Conservation (phyloP, 2,113 vertebrate species). For the Salvelinus alpinus region DNA sequence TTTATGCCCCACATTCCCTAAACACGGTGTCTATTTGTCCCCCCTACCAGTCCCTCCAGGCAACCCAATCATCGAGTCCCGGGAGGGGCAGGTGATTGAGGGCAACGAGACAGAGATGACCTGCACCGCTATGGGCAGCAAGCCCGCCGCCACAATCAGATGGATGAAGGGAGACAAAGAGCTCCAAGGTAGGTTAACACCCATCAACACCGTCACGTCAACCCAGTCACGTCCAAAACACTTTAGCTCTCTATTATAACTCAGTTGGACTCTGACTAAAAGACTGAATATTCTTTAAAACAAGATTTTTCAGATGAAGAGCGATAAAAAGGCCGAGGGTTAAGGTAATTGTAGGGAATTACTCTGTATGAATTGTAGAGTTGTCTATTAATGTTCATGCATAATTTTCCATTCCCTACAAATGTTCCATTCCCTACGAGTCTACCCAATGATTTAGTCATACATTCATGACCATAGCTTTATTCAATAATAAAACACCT, state of each 20-base stretch:
- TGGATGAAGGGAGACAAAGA: constrained; percentile 98
- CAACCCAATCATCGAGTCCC: constrained; percentile 92
- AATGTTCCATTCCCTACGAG: too few relatives aligned
- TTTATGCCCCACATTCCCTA: background rate
- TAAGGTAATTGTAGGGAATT: background rate
- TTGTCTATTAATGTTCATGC: background rate
- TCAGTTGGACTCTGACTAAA: too few relatives aligned
- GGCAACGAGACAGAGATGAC: constrained; percentile 96
- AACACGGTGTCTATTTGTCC: background rate
- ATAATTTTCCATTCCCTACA: too few relatives aligned
- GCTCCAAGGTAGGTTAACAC: constrained; percentile 33
- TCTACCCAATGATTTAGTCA: too few relatives aligned
- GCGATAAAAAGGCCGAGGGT: too few relatives aligned
- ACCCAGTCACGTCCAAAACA: too few relatives aligned
- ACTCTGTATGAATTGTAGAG: background rate
- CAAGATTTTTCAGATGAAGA: too few relatives aligned
- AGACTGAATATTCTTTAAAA: too few relatives aligned
- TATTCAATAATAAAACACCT: too few relatives aligned
- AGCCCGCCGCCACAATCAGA: constrained; percentile 89
- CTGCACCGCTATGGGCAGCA: constrained; percentile 95
- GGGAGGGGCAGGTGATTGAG: constrained; percentile 87
- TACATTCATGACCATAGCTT: too few relatives aligned
- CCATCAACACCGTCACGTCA: too few relatives aligned
- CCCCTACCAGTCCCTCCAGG: constrained; percentile 86
- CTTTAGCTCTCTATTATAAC: too few relatives aligned